Evolutionary conservation across 2,113 vertebrate genomes (phyloP).

Genomic region (Meles meles): DNA sequence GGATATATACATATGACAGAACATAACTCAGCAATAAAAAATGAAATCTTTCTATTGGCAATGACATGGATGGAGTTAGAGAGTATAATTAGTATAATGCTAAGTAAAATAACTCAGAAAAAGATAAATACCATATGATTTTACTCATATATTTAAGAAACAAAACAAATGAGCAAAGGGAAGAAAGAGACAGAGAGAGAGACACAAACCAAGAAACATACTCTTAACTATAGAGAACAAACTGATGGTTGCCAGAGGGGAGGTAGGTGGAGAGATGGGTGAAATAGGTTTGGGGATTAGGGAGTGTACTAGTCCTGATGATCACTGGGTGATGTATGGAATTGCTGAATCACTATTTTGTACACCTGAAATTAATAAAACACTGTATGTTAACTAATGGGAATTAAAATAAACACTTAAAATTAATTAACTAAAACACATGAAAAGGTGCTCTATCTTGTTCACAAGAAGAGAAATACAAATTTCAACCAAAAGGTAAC

Average conservation of each 20-base stretch:
- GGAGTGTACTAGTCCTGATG: not conserved
- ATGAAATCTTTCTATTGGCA: not conserved
- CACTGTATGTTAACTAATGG: not conserved
- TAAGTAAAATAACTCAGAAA: not conserved
- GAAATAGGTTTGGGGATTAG: not conserved
- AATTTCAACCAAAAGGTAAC: too few relatives aligned
- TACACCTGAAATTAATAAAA: not conserved
- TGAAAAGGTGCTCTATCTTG: not conserved
- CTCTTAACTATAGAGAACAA: not conserved
- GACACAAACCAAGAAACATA: not conserved
- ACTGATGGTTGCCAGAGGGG: not conserved
- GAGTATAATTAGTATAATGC: not conserved
- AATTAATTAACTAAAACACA: not conserved
- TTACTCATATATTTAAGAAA: not conserved
- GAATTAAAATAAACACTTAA: not conserved
- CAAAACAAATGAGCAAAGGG: not conserved
- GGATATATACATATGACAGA: not conserved
- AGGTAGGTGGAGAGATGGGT: not conserved
- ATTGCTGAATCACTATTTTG: not conserved
- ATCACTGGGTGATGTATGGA: not conserved
- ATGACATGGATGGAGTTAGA: not conserved
- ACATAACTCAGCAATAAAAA: not conserved
- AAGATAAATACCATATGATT: not conserved
- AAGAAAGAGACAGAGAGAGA: not conserved
- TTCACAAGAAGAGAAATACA: not conserved